Conservation (phyloP, 2,113 vertebrate genomes). For the Falco punctatus region DNA sequence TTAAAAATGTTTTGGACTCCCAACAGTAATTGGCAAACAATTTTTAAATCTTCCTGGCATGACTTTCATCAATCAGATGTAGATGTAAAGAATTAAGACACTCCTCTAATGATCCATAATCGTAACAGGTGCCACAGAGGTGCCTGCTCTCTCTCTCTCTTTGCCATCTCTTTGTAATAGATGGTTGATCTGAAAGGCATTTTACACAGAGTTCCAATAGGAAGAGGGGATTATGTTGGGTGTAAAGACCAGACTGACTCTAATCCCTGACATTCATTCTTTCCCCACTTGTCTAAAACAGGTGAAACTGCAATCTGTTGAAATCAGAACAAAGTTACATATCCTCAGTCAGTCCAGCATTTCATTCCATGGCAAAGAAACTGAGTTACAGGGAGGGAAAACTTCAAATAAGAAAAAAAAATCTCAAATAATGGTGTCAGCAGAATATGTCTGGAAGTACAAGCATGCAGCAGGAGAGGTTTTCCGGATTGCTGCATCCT, state of each 20-base stretch:
- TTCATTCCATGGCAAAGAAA: neutral
- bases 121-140: fast-evolving
- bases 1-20: neutral
- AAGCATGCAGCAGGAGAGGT: neutral
- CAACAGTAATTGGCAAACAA: neutral
- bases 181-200: neutral
- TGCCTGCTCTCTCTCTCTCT: neutral
- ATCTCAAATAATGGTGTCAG: neutral
- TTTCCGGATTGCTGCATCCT: neutral
- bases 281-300: neutral
- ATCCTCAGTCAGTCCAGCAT: neutral
- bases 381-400: neutral
- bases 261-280: neutral
- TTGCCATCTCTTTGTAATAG: neutral
- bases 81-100: neutral
- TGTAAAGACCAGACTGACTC: neutral
- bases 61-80: neutral
- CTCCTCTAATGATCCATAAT: neutral
- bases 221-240: neutral
- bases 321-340: neutral
- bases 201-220: neutral
- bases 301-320: neutral
- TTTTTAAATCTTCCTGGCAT: neutral
- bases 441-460: neutral
- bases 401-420: neutral